Conservation (phyloP, 2,113 vertebrate genomes). For the Felis catus region DNA sequence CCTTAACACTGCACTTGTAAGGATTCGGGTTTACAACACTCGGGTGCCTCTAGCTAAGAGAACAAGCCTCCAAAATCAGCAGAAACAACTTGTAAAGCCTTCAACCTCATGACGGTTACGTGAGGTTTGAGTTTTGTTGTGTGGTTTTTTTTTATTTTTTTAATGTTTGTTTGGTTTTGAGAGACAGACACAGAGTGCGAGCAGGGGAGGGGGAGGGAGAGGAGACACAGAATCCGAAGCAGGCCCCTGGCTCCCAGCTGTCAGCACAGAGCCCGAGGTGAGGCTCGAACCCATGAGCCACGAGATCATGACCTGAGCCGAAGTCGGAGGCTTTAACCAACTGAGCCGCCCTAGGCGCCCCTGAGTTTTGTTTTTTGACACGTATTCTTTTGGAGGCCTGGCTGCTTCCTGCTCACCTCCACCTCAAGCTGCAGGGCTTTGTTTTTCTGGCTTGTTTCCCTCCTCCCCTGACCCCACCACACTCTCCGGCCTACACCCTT, state of each 20-base stretch:
- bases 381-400: background rate
- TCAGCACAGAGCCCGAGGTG: no score
- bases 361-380: background rate
- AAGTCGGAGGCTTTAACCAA: no score
- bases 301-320: no score
- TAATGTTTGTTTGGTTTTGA: no score
- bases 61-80: background rate
- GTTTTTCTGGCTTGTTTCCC: conserved; percentile 18
- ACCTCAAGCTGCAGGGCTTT: background rate
- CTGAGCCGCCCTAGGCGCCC: no score
- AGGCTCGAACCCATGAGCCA: no score
- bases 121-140: background rate
- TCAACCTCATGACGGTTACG: background rate
- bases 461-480: background rate
- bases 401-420: background rate
- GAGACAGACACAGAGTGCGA: no score
- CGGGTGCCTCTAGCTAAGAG: background rate
- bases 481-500: conserved; percentile 61
- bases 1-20: background rate
- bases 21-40: background rate
- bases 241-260: no score
- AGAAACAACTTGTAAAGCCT: background rate
- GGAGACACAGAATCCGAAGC: no score
- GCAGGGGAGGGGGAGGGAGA: no score
- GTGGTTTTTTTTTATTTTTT: no score